phyloP scores from a whole-genome alignment of 1,140 invertebrate genomes.

The Sitobion miscanthi region DNA sequence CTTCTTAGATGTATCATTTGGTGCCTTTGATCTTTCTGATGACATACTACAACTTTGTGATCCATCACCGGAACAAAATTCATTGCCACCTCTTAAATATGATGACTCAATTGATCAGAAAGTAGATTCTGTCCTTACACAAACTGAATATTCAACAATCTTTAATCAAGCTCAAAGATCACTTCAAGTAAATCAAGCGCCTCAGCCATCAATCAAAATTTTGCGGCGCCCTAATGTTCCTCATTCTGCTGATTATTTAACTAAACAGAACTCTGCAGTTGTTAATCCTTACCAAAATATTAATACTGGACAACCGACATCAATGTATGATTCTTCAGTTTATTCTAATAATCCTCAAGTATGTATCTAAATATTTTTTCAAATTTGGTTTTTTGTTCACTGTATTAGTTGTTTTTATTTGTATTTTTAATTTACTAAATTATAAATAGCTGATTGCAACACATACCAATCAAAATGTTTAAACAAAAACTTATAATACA shows the following conservation, averaged over 20 bases:
- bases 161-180: slow-evolving; percentile 44
- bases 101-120: slow-evolving; percentile 44
- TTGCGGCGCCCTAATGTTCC: slow-evolving; percentile 36
- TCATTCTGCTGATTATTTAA: slow-evolving; percentile 48
- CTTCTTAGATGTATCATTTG: slow-evolving; percentile 92
- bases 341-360: slow-evolving; percentile 53
- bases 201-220: slow-evolving; percentile 41
- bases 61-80: slow-evolving; percentile 24
- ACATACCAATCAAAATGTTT: neutral
- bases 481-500: neutral
- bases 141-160: slow-evolving; percentile 40
- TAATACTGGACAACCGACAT: slow-evolving; percentile 51
- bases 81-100: slow-evolving; percentile 46
- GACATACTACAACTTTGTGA: slow-evolving; percentile 64
- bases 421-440: neutral
- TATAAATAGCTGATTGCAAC: neutral
- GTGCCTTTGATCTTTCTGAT: slow-evolving; percentile 84
- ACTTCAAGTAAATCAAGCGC: slow-evolving; percentile 33
- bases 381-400: neutral
- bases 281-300: slow-evolving; percentile 39
- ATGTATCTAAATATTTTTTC: neutral
- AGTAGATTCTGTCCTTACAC: slow-evolving; percentile 42
- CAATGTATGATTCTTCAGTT: slow-evolving; percentile 52
- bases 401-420: neutral
- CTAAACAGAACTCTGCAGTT: slow-evolving; percentile 31